Evolutionary conservation across 2,888 invertebrate species (phyloP), one percentile per base, ranked within the genome.

Genomic region (Stenodera caucasica): DNA sequence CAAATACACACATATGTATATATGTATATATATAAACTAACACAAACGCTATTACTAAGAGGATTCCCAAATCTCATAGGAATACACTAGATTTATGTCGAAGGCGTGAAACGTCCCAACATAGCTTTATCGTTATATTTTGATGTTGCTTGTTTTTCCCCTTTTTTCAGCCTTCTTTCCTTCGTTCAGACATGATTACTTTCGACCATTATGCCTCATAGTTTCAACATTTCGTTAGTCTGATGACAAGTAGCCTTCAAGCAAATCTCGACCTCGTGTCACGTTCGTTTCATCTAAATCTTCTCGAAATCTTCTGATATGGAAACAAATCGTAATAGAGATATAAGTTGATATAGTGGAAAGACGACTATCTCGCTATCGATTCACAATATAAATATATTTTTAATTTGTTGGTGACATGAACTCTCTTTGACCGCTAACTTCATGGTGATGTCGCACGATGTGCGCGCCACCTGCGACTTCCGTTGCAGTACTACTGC

Each of bases 41-140:
- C 26, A 72, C 70, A 70, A 71, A 67, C 72, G 71, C 74, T 70
- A 70, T 68, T 72, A 67, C 75, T 78, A 78, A 78, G 77, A 78
- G 77, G 77, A 78, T 78, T 78, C 75, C 64, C 67, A 66, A 70
- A 72, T 74, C 75, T 74, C 76, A 59, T 60, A 75, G 67, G 76
- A 74, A 69, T 68, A 72, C 70, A 72, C 73, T 72, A 78, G 79
- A 79, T 79, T 79, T 79, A 79, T 79, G 77, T 78, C 78, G 74
- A 70, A 72, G 71, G 75, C 77, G 76, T 77, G 75, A 76, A 75
- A 72, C 73, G 74, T 76, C 75, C 74, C 72, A 67, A 59, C 70
- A 68, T 69, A 75, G 77, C 77, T 78, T 77, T 77, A 77, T 76
- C 75, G 76, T 74, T 73, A 75, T 74, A 75, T 77, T 77, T 76